Conservation (phyloP, 2,797 vertebrate genomes). For the Thalassophryne amazonica region DNA sequence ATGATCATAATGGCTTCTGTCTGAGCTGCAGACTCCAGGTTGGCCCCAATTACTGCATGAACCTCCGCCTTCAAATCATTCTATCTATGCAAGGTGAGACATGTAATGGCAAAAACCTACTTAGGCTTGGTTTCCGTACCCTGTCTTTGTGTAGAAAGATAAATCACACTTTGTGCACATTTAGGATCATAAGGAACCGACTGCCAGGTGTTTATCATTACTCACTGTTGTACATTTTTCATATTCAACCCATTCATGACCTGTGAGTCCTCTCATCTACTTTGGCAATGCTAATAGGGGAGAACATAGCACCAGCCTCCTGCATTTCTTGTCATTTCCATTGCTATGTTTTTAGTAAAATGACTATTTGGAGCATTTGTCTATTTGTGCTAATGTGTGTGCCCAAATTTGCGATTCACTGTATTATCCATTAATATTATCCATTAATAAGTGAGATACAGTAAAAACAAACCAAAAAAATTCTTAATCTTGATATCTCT, state of each 20-base stretch:
- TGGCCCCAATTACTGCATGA: conserved; percentile 72
- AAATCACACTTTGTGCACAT: conserved; percentile 59
- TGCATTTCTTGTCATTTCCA: too few relatives aligned
- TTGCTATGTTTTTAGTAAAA: too few relatives aligned
- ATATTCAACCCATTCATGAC: conserved; percentile 3
- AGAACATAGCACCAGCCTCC: too few relatives aligned
- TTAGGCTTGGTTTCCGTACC: conserved; percentile 48
- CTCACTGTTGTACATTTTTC: conserved; percentile 23
- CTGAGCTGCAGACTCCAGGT: conserved; percentile 63
- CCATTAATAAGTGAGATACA: too few relatives aligned
- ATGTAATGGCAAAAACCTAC: conserved; percentile 66
- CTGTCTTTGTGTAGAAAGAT: conserved; percentile 32
- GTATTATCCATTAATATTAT: too few relatives aligned
- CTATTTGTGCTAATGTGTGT: too few relatives aligned
- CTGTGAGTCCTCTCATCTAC: conserved; percentile 9
- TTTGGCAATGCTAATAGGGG: not conserved
- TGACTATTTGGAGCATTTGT: too few relatives aligned
- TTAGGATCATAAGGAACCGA: conserved; percentile 50
- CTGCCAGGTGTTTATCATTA: conserved; percentile 56
- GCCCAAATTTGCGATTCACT: too few relatives aligned
- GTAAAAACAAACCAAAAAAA: too few relatives aligned
- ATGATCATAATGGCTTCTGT: conserved; percentile 71
- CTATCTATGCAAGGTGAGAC: conserved; percentile 66
- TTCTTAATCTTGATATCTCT: too few relatives aligned
- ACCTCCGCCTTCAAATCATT: conserved; percentile 69